A percentile compares a stretch with the other conserved stretches of the same genome.
Conservation (phyloP, 2,113 vertebrate genomes). For the Pedetes capensis region DNA sequence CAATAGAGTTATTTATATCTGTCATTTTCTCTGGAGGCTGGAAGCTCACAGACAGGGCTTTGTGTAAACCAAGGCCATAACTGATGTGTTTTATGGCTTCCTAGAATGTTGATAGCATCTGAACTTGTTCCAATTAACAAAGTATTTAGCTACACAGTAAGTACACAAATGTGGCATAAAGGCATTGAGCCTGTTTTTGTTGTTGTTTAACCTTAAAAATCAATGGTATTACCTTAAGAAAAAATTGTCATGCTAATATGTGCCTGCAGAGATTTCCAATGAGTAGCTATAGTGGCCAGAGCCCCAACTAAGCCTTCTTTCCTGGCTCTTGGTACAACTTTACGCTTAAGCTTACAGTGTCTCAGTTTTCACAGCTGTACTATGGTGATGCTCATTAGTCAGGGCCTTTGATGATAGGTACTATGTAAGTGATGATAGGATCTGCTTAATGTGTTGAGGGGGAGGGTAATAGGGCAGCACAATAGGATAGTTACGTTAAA, state of each 20-base stretch:
- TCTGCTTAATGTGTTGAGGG: background rate
- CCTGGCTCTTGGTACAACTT: background rate
- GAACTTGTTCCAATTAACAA: slow-evolving; percentile 1
- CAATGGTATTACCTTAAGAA: background rate
- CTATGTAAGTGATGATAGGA: background rate
- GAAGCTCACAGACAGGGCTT: background rate
- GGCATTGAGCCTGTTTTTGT: background rate
- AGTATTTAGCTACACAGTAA: background rate
- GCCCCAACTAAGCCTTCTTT: background rate
- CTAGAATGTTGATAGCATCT: background rate
- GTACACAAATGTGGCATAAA: background rate
- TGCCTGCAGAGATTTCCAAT: slow-evolving; percentile 20
- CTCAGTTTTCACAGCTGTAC: background rate
- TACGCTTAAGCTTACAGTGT: background rate
- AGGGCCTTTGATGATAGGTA: background rate
- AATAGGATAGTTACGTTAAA: background rate
- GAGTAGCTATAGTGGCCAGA: background rate
- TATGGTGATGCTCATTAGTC: background rate
- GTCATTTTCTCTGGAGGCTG: background rate
- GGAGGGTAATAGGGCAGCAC: background rate
- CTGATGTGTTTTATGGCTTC: background rate
- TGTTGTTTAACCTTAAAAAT: background rate
- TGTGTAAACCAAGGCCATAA: background rate
- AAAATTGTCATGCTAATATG: background rate
- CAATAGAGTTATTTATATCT: slow-evolving; percentile 25